Percentiles rank a stretch among this genome's conserved stretches.
phyloP scores from a whole-genome alignment of 2,113 vertebrate species.

The Burhinus oedicnemus region DNA sequence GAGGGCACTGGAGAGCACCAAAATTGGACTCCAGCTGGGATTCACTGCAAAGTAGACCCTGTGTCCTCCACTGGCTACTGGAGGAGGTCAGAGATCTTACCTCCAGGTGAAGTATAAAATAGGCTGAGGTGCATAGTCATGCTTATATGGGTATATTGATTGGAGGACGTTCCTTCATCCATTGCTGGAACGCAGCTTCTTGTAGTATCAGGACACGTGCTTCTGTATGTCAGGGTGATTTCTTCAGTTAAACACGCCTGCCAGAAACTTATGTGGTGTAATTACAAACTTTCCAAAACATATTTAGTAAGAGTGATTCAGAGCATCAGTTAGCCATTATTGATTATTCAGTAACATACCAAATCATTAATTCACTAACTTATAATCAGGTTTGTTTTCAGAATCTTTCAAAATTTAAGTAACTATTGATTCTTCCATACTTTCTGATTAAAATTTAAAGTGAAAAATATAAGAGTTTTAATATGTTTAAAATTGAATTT shows the following conservation, averaged over 20 bases:
- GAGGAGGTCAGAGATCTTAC: not conserved
- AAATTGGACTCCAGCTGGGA: not conserved
- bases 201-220: not conserved
- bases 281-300: not conserved
- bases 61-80: not conserved
- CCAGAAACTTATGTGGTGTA: not conserved
- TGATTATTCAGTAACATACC: not conserved
- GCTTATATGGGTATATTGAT: fast-evolving
- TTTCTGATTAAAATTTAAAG: conserved; percentile 6
- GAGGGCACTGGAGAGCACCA: not conserved
- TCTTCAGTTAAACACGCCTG: not conserved
- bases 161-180: not conserved
- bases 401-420: not conserved
- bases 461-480: not conserved
- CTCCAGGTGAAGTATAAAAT: not conserved
- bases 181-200: not conserved
- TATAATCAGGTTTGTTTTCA: not conserved
- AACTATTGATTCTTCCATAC: not conserved
- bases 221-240: not conserved
- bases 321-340: not conserved
- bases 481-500: not conserved
- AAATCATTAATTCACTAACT: conserved; percentile 15
- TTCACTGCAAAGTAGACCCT: not conserved
- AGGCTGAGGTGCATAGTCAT: not conserved
- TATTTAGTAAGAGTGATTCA: not conserved